These are phyloP conservation scores for Sebastes glaucus DNA, from an alignment of 2,797 vertebrate genomes.

Conservation along the genomic window DNA sequence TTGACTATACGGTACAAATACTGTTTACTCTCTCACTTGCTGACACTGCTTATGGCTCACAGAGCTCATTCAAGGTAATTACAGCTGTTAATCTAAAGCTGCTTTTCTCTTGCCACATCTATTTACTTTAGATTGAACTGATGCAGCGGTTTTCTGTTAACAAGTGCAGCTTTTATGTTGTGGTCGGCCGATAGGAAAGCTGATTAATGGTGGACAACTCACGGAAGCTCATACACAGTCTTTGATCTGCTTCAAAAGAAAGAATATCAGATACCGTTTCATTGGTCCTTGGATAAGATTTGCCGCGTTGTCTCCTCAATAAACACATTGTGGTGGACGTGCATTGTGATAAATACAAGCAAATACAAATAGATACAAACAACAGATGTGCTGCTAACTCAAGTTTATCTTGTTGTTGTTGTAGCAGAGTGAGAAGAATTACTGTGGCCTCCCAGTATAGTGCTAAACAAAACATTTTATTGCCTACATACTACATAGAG, in stretches of 20 bases:
- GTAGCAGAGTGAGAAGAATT: background rate
- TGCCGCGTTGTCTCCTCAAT: background rate
- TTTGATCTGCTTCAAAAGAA: background rate
- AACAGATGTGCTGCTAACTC: slow-evolving; percentile 11
- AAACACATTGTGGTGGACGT: background rate
- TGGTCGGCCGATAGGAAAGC: background rate
- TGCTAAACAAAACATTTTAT: background rate
- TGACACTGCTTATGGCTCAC: background rate
- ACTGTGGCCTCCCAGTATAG: background rate
- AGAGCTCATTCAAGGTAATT: slow-evolving; percentile 17
- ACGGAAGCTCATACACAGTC: background rate
- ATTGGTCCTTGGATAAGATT: background rate
- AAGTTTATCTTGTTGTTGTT: background rate
- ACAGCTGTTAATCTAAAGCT: slow-evolving; percentile 29
- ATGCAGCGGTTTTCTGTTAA: background rate
- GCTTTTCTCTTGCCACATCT: background rate
- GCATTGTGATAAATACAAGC: background rate
- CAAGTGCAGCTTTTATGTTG: background rate
- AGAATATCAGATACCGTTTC: background rate
- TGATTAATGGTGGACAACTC: background rate
- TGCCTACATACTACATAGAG: background rate
- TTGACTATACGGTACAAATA: slow-evolving; percentile 1
- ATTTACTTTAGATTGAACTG: background rate
- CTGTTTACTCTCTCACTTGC: background rate
- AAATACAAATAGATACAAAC: slow-evolving; percentile 1